Evolutionary conservation across 2,888 invertebrate genomes (phyloP).

Genomic region (Heterodera filipjevi): DNA sequence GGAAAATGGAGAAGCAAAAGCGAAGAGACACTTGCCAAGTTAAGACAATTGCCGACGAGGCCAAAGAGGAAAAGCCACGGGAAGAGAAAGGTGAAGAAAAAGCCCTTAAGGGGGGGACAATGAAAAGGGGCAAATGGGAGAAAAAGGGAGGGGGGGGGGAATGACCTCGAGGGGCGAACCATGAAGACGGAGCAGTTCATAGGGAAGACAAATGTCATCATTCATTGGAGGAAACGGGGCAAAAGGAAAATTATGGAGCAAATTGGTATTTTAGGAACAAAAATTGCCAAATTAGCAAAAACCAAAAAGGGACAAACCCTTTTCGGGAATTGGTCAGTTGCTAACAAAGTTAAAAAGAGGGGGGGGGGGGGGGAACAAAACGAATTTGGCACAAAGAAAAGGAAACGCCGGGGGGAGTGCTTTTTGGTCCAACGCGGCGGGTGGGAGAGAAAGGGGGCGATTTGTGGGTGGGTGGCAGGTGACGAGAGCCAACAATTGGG

Average conservation of each 20-base stretch:
- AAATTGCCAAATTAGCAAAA: not conserved
- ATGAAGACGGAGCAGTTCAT: constrained; percentile 47
- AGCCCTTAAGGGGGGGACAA: constrained; percentile 53
- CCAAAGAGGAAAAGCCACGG: constrained; percentile 59
- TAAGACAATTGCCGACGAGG: constrained; percentile 58
- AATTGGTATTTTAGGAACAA: not conserved
- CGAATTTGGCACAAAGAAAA: not conserved
- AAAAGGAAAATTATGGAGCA: not conserved
- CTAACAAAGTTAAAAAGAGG: not conserved
- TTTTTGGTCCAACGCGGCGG: not conserved
- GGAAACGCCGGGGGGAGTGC: not conserved
- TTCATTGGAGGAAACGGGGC: constrained; percentile 8
- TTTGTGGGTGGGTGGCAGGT: not conserved
- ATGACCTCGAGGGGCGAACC: constrained; percentile 51
- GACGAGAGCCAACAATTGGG: not conserved
- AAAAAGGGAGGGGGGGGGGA: constrained; percentile 52
- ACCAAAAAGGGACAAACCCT: not conserved
- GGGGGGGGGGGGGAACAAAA: not conserved
- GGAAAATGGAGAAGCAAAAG: constrained; percentile 22
- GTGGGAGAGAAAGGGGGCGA: not conserved
- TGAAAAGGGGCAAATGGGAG: constrained; percentile 55
- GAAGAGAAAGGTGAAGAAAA: constrained; percentile 55
- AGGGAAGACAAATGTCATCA: constrained; percentile 47
- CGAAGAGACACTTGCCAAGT: constrained; percentile 44
- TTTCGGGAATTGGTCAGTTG: not conserved